Base-by-base conservation (phyloP, 2,888 invertebrate species). In the Beris morrisii region DNA sequence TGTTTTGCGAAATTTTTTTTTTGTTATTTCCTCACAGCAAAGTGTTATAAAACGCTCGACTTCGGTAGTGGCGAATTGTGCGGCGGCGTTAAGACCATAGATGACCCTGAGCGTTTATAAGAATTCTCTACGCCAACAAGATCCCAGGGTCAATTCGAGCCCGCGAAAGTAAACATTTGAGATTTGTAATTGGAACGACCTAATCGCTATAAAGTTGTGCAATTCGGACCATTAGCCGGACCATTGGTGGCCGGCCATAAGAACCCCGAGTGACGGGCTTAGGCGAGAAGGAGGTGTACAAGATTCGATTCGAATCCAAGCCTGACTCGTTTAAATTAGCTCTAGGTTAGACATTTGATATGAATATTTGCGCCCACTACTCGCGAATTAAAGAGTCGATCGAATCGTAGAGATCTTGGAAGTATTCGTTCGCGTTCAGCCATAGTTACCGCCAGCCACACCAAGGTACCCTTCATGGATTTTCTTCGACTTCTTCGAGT, bases 271-370 rank as follows among this genome's bases (percentile, higher is more conserved):
- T 59, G 48, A 15, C 38, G 52, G 38, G 50, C 61, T 38, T 38
- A 43, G 50, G 43, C 32, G 7, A 22, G 52, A 61, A 61, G 12
- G 61, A 50, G 61, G 61, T 43, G 61, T 61, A 50, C 22, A 50
- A 43, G 12, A 50, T 50, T 61, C 61, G 61, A 61, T 61, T 52
- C 43, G 15, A 61, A 61, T 61, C 61, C 43, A 32, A 61, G 43
- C 2, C 52, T 38, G 38, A 38, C 52, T 52, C 15, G 64, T 46
- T 45, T 64, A 67, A 67, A 67, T 67, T 67, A 58, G 67, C 67
- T 67, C 64, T 67, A 67, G 67, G 64, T 67, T 67, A 67, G 67
- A 64, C 64, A 67, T 67, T 53, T 64, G 67, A 67, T 67, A 67
- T 67, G 58, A 67, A 67, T 67, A 67, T 64, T 64, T 64, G 67